Percentiles rank a stretch among this genome's conserved stretches.
phyloP scores from a whole-genome alignment of 2,888 invertebrate species.

The Cantharis lateralis region DNA sequence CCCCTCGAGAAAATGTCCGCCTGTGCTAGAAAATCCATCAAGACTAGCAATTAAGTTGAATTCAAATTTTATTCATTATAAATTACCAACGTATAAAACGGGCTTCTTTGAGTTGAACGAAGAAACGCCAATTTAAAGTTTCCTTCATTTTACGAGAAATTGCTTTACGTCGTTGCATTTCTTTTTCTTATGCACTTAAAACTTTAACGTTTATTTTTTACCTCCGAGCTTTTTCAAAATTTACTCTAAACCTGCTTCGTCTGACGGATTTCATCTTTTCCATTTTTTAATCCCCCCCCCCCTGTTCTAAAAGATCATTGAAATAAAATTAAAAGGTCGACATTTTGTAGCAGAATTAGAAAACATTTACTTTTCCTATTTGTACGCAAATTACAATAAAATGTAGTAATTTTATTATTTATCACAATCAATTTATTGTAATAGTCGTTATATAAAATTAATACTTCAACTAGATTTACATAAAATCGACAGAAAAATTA shows the following conservation, averaged over 20 bases:
- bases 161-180: constrained; percentile 26
- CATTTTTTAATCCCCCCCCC: too few species aligned
- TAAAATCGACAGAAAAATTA: too few species aligned
- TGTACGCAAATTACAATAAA: too few species aligned
- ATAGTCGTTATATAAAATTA: too few species aligned
- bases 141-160: constrained; percentile 41
- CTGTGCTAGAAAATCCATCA: constrained; percentile 54
- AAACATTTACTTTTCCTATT: too few species aligned
- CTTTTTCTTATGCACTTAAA: neutral
- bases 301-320: too few species aligned
- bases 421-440: too few species aligned
- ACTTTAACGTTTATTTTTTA: neutral
- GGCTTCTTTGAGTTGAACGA: constrained; percentile 53
- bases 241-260: neutral
- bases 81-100: constrained; percentile 57
- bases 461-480: too few species aligned
- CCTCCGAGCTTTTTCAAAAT: neutral
- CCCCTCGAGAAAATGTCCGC: constrained; percentile 53
- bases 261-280: neutral
- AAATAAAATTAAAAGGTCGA: too few species aligned
- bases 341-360: too few species aligned
- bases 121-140: constrained; percentile 58
- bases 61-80: constrained; percentile 59
- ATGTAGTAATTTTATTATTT: too few species aligned
- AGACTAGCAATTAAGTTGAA: constrained; percentile 57